These are phyloP conservation scores for Tetranychus urticae DNA, from an alignment of 1,140 invertebrate species.

Conservation along the genomic window DNA sequence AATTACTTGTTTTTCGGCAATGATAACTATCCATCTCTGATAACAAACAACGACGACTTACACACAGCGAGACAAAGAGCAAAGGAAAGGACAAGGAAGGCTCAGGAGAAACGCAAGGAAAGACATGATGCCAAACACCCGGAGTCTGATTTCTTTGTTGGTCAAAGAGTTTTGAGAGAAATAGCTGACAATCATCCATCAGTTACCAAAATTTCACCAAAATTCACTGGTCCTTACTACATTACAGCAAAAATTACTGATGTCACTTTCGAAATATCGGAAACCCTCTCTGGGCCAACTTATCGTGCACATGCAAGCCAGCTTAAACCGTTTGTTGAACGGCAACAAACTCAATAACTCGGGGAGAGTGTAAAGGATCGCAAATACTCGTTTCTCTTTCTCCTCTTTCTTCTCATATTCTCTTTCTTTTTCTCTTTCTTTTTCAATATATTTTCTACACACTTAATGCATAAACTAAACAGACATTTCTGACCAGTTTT, in stretches of 20 bases:
- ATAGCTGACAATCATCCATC: neutral
- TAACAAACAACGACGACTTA: neutral
- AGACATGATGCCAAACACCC: neutral
- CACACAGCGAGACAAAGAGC: neutral
- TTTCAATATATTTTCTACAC: no score
- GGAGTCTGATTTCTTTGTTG: neutral
- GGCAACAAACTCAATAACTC: neutral
- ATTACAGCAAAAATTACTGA: neutral
- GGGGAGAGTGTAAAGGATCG: neutral
- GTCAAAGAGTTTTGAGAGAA: neutral
- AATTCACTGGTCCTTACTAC: neutral
- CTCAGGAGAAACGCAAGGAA: neutral
- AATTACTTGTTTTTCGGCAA: neutral
- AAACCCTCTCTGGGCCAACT: neutral
- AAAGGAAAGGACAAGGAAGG: neutral
- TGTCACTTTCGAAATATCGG: neutral
- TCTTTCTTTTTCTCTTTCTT: no score
- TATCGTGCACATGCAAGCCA: neutral
- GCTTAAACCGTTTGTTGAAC: neutral
- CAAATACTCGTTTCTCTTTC: no score
- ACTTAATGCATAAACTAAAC: no score
- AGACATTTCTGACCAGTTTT: no score
- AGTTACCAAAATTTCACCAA: neutral
- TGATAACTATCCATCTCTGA: no score
- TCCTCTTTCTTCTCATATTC: no score